These are phyloP conservation scores for Drosophila triauraria DNA, from an alignment of 1,140 invertebrate species.

Conservation along the genomic window DNA sequence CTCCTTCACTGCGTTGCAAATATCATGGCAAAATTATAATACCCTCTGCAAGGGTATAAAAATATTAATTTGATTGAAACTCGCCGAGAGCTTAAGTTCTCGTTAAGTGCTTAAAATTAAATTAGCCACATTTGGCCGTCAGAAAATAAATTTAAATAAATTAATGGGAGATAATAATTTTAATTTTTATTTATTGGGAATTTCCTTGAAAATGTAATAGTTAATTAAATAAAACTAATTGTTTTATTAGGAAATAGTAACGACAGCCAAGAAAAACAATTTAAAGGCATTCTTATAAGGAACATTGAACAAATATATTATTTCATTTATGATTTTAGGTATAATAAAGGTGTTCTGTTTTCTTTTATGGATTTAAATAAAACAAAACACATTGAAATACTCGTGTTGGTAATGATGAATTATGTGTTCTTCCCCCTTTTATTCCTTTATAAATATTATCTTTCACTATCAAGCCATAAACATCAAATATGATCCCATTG, in stretches of 20 bases:
- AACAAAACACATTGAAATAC: not conserved
- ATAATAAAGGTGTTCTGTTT: not conserved
- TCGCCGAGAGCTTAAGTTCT: slow-evolving; percentile 29
- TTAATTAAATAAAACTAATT: not conserved
- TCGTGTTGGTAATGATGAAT: not conserved
- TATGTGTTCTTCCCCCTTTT: not conserved
- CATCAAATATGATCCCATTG: slow-evolving; percentile 15
- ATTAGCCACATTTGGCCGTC: slow-evolving; percentile 12
- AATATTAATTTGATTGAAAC: slow-evolving; percentile 33
- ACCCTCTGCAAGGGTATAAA: too few relatives aligned
- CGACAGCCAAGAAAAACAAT: not conserved
- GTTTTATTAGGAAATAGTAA: not conserved
- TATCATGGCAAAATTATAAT: too few relatives aligned
- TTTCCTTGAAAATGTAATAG: not conserved
- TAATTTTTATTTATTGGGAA: not conserved
- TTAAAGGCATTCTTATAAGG: not conserved
- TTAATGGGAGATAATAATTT: not conserved
- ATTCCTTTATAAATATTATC: not conserved
- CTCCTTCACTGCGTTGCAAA: too few relatives aligned
- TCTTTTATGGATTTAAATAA: not conserved
- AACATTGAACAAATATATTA: too few relatives aligned
- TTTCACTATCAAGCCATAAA: not conserved
- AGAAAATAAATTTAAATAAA: not conserved
- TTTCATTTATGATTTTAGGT: too few relatives aligned
- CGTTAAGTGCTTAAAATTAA: slow-evolving; percentile 40